Conservation (phyloP, 2,797 vertebrate species). For the Fistularia tabacaria region DNA sequence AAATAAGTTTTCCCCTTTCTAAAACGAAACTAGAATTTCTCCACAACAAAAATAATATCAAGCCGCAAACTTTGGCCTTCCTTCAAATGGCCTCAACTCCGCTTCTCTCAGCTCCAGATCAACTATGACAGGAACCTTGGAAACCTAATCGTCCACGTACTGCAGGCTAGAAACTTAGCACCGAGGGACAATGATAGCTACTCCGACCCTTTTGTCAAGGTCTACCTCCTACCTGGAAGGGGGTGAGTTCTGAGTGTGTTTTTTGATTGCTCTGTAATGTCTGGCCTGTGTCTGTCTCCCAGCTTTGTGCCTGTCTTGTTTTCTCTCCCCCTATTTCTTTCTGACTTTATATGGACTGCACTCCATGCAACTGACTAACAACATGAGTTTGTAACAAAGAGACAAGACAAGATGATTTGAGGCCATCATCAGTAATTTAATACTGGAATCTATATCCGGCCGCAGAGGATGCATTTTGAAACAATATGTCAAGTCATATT, state of each 20-base stretch:
- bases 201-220: constrained; percentile 98
- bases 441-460: neutral
- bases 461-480: neutral
- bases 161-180: constrained; percentile 95
- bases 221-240: constrained; percentile 96
- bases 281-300: constrained; percentile 53
- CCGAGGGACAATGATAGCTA: constrained; percentile 94
- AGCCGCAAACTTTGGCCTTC: neutral
- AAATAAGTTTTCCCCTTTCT: neutral
- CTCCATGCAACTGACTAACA: constrained; percentile 43
- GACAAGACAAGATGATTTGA: constrained; percentile 50
- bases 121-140: constrained; percentile 96
- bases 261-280: constrained; percentile 29
- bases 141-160: constrained; percentile 95
- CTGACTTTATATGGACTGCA: constrained; percentile 42
- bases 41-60: neutral
- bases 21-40: neutral
- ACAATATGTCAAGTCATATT: too few species aligned
- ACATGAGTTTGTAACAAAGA: constrained; percentile 28
- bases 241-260: constrained; percentile 76
- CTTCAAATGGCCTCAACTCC: neutral
- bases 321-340: constrained; percentile 55
- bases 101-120: constrained; percentile 87
- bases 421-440: constrained; percentile 39
- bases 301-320: constrained; percentile 60